Evolutionary conservation across 1,140 invertebrate species (phyloP).

Genomic region (Orchesella cincta): DNA sequence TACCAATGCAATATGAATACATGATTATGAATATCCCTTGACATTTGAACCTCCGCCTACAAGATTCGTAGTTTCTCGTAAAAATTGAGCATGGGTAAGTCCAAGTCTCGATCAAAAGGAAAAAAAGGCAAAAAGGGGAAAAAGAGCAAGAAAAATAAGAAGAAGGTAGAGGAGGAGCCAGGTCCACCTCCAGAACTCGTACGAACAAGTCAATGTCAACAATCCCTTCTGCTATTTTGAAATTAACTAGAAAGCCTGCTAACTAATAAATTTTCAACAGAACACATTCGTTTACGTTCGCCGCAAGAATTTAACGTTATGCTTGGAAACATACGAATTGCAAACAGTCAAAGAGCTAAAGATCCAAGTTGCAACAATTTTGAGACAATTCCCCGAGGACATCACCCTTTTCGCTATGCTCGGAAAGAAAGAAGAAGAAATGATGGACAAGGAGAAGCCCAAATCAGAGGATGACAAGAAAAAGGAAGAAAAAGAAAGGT

Average conservation of each 20-base stretch:
- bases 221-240: background rate
- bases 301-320: constrained; percentile 2
- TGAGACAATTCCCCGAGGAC: background rate
- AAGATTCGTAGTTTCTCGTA: no score
- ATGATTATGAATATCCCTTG: no score
- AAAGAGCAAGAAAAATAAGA: constrained; percentile 2
- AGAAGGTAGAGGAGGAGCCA: background rate
- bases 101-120: background rate
- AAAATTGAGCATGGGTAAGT: constrained; percentile 22
- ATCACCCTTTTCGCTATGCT: constrained; percentile 8
- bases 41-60: no score
- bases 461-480: background rate
- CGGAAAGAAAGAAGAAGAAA: constrained; percentile 9
- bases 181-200: constrained; percentile 1
- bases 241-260: background rate
- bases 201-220: background rate
- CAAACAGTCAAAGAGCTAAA: background rate
- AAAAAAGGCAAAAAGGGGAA: constrained; percentile 8
- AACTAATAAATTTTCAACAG: background rate
- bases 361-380: background rate
- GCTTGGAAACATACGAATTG: constrained; percentile 10
- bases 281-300: background rate
- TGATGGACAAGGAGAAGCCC: background rate
- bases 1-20: no score
- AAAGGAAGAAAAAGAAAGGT: background rate